Percentiles rank a stretch among this genome's conserved stretches.
Conservation (phyloP, 2,797 vertebrate species). For the Channallabes apus region DNA sequence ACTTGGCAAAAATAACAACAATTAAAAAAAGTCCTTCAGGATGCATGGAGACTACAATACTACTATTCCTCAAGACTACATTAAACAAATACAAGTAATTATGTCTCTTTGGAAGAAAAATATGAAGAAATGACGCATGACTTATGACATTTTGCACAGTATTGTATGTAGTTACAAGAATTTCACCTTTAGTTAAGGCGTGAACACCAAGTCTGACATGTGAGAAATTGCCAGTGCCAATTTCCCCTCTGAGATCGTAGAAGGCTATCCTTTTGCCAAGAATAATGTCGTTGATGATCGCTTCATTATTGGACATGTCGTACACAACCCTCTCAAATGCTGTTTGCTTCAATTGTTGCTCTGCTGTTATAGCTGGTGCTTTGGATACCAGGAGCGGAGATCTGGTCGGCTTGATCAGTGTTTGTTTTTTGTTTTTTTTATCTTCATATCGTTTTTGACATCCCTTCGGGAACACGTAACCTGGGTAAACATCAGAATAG, state of each 20-base stretch:
- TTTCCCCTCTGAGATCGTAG: slow-evolving; percentile 77
- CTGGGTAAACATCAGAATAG: slow-evolving; percentile 53
- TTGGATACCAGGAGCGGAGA: slow-evolving; percentile 28
- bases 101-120: too few species aligned
- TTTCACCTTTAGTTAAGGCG: slow-evolving; percentile 74
- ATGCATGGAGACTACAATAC: too few species aligned
- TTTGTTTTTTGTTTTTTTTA: slow-evolving; percentile 57
- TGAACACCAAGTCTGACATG: slow-evolving; percentile 76
- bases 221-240: slow-evolving; percentile 78
- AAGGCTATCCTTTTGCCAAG: slow-evolving; percentile 74
- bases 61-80: too few species aligned
- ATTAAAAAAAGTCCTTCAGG: too few species aligned
- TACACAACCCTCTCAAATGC: slow-evolving; percentile 72
- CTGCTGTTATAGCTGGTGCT: slow-evolving; percentile 59
- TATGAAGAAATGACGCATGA: too few species aligned
- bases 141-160: too few species aligned
- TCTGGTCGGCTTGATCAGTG: slow-evolving; percentile 45
- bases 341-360: slow-evolving; percentile 63
- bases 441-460: slow-evolving; percentile 63
- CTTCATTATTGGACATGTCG: slow-evolving; percentile 74
- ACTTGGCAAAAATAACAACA: too few species aligned
- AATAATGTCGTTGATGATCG: slow-evolving; percentile 65
- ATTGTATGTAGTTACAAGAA: too few species aligned
- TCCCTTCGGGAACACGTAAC: slow-evolving; percentile 53
- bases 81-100: too few species aligned